Evolutionary conservation across 2,113 vertebrate genomes (phyloP).

Genomic region (Sardina pilchardus): DNA sequence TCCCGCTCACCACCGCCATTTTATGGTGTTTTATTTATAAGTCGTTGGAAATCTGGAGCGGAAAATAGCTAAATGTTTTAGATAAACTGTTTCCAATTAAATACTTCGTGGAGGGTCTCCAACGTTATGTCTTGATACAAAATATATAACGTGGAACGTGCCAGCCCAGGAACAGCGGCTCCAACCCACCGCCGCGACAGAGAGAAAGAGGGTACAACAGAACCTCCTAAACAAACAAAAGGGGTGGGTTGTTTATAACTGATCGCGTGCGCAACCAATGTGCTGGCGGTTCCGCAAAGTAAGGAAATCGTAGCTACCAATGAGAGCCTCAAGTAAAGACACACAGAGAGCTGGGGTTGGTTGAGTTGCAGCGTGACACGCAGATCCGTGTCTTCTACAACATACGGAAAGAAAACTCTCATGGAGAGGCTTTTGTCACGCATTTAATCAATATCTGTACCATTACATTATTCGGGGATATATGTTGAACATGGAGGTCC

Average conservation of each 20-base stretch:
- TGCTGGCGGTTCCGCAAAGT: not conserved
- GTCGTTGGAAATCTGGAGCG: not conserved
- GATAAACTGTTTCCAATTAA: not conserved
- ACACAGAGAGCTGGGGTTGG: constrained; percentile 41
- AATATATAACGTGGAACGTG: constrained; percentile 73
- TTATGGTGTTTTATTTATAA: constrained; percentile 47
- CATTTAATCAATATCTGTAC: not conserved
- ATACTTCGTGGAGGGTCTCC: constrained; percentile 47
- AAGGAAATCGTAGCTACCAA: constrained; percentile 23
- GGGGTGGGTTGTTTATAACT: constrained; percentile 54
- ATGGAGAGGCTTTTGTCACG: not conserved
- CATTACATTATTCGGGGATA: too few species aligned
- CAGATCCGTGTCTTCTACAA: constrained; percentile 48
- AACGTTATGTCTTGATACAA: constrained; percentile 62
- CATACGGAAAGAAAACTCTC: not conserved
- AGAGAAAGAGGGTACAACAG: constrained; percentile 61
- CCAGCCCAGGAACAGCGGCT: constrained; percentile 75
- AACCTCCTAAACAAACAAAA: constrained; percentile 67
- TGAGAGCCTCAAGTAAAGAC: not conserved
- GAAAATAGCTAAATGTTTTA: not conserved
- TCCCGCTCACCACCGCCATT: constrained; percentile 79
- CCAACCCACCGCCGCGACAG: constrained; percentile 74
- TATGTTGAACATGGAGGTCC: too few species aligned
- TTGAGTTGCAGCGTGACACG: constrained; percentile 65
- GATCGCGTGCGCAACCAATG: constrained; percentile 56